phyloP scores from a whole-genome alignment of 2,888 invertebrate genomes.

The Matsumyia berberina region DNA sequence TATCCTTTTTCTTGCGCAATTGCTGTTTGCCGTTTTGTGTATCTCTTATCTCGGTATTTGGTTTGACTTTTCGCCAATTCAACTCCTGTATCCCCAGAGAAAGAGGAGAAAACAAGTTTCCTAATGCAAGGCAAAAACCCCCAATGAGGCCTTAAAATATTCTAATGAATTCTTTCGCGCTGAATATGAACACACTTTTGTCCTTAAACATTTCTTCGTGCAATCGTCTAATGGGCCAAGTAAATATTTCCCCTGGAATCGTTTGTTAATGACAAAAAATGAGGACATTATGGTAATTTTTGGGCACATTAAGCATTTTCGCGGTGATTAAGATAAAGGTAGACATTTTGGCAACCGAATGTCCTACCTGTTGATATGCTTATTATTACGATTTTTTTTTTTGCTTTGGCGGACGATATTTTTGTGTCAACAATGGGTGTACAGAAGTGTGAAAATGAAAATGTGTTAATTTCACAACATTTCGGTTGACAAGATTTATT shows the following conservation, averaged over 20 bases:
- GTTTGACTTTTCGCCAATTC: background rate
- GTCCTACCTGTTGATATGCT: constrained; percentile 61
- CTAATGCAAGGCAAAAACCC: background rate
- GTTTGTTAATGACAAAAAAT: constrained; percentile 69
- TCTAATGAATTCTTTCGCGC: constrained; percentile 35
- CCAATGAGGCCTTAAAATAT: constrained; percentile 34
- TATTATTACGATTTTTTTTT: background rate
- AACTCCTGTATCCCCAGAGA: background rate
- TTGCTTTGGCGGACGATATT: constrained; percentile 10
- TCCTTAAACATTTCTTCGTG: constrained; percentile 9
- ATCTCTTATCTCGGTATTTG: background rate
- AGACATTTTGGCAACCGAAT: constrained; percentile 62
- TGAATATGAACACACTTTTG: constrained; percentile 16
- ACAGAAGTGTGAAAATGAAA: constrained; percentile 53
- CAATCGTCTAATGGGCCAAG: constrained; percentile 67
- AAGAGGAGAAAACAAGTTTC: background rate
- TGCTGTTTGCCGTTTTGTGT: background rate
- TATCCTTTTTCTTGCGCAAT: constrained; percentile 7
- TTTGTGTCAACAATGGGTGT: constrained; percentile 38
- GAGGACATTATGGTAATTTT: constrained; percentile 72
- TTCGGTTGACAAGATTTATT: constrained; percentile 58
- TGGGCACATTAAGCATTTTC: constrained; percentile 63
- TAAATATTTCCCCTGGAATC: constrained; percentile 60
- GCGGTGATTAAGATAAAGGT: constrained; percentile 73
- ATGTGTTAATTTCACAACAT: constrained; percentile 62